These are phyloP conservation scores for Sebastes fasciatus DNA, from an alignment of 2,113 vertebrate species.

Conservation along the genomic window DNA sequence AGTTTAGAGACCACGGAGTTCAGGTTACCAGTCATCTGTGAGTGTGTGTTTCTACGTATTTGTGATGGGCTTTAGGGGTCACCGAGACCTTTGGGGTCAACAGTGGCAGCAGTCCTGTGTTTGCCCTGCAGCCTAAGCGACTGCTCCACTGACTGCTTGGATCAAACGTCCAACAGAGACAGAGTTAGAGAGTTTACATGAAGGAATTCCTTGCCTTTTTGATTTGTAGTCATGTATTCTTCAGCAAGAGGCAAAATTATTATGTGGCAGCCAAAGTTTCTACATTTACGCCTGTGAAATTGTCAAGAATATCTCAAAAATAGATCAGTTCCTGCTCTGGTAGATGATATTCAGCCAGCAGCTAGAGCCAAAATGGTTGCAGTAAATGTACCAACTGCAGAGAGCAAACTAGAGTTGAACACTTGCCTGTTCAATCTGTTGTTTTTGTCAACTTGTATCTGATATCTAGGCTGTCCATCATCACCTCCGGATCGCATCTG, in stretches of 20 bases:
- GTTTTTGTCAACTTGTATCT: background rate
- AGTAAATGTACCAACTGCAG: background rate
- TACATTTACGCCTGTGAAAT: background rate
- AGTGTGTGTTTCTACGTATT: constrained; percentile 36
- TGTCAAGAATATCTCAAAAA: background rate
- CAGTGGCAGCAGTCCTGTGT: constrained; percentile 38
- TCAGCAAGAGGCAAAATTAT: background rate
- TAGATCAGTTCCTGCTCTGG: background rate
- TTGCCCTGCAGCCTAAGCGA: constrained; percentile 20
- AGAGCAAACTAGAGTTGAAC: background rate
- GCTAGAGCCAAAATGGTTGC: background rate
- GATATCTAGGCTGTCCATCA: constrained; percentile 22
- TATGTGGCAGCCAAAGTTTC: background rate
- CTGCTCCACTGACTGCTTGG: constrained; percentile 8
- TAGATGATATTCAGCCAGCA: constrained; percentile 2
- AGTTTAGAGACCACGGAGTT: constrained; percentile 70
- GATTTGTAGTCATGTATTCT: background rate
- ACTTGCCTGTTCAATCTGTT: constrained; percentile 4
- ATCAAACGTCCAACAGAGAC: background rate
- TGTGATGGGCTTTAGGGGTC: constrained; percentile 54
- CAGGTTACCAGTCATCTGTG: constrained; percentile 62
- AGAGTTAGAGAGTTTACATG: background rate
- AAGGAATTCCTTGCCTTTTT: constrained; percentile 2
- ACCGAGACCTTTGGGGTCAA: constrained; percentile 60
- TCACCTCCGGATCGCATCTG: background rate